These are phyloP conservation scores for Lepus europaeus DNA, from an alignment of 2,113 vertebrate genomes.

Conservation along the genomic window DNA sequence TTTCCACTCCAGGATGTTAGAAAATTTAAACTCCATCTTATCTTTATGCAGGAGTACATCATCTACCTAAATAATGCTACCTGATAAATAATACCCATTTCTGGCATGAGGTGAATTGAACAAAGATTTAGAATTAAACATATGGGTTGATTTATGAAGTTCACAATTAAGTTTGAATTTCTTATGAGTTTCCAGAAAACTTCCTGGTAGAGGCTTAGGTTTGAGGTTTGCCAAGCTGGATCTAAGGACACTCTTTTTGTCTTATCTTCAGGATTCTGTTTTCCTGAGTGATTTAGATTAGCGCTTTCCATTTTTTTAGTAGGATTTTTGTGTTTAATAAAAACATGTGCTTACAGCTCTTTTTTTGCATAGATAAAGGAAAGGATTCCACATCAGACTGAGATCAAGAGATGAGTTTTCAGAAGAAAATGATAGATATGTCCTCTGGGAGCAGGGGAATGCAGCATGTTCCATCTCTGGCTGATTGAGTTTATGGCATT, in stretches of 20 bases:
- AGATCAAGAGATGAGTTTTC: slow-evolving; percentile 83
- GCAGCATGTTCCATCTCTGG: slow-evolving; percentile 65
- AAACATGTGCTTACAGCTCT: slow-evolving; percentile 68
- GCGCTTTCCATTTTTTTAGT: background rate
- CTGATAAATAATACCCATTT: slow-evolving; percentile 25
- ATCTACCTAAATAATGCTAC: background rate
- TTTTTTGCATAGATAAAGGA: slow-evolving; percentile 73
- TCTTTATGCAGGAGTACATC: background rate
- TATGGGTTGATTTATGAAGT: slow-evolving; percentile 20
- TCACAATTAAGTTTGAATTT: slow-evolving; percentile 43
- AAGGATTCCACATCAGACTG: slow-evolving; percentile 81
- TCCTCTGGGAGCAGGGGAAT: slow-evolving; percentile 76
- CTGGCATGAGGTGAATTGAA: background rate
- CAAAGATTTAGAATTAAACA: slow-evolving; percentile 53
- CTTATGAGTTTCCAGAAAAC: slow-evolving; percentile 21
- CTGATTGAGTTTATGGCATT: slow-evolving; percentile 73
- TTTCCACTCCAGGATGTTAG: background rate
- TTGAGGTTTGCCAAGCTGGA: background rate
- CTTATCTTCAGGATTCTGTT: slow-evolving; percentile 49
- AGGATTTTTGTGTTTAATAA: slow-evolving; percentile 78
- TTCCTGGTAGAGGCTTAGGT: background rate
- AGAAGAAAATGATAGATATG: slow-evolving; percentile 70
- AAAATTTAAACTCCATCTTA: slow-evolving; percentile 3
- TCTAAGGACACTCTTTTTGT: background rate
- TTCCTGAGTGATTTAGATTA: slow-evolving; percentile 57